Evolutionary conservation across 2,113 vertebrate genomes (phyloP).

Genomic region (Leptocoma aspasia): DNA sequence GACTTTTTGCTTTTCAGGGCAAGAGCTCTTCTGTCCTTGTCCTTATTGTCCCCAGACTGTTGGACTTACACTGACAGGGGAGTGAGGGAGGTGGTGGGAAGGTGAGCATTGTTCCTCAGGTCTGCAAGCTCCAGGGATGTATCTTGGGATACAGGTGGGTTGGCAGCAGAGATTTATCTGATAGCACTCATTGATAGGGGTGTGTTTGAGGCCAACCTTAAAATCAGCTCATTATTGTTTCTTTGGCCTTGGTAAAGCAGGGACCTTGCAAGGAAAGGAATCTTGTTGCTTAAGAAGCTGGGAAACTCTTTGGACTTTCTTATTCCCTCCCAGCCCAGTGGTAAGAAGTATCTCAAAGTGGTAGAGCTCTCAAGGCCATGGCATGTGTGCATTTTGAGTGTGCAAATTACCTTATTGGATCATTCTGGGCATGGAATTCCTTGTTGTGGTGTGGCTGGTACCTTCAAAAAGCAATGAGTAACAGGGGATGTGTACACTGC

Average conservation of each 20-base stretch:
- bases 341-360: not conserved
- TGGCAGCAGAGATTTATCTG: not conserved
- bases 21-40: not conserved
- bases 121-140: not conserved
- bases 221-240: not conserved
- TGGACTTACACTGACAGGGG: not conserved
- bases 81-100: not conserved
- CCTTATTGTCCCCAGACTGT: not conserved
- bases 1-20: not conserved
- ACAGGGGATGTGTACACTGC: not conserved
- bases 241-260: not conserved
- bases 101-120: not conserved
- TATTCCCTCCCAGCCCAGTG: not conserved
- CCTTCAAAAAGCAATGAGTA: not conserved
- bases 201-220: not conserved
- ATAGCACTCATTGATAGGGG: fast-evolving
- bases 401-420: not conserved
- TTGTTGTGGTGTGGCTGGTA: not conserved
- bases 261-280: not conserved
- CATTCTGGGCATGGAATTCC: not conserved
- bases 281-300: not conserved
- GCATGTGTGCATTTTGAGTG: not conserved
- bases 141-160: not conserved
- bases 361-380: not conserved
- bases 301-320: not conserved